Percentiles rank a stretch among this genome's conserved stretches.
Evolutionary conservation across 2,888 invertebrate species (phyloP).

Genomic region (Actias luna): DNA sequence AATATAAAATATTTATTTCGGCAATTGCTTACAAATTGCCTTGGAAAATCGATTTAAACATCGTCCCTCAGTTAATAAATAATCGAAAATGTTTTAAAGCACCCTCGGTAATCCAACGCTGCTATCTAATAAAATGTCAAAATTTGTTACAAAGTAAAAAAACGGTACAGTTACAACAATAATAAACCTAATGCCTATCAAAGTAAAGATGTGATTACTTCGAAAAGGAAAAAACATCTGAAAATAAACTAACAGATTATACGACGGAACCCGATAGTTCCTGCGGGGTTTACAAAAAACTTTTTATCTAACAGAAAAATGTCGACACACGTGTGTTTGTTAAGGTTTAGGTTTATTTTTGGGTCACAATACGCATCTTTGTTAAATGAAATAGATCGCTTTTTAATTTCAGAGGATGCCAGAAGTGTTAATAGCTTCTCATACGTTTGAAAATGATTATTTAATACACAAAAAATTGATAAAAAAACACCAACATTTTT

Average conservation of each 20-base stretch:
- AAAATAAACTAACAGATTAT: slow-evolving; percentile 57
- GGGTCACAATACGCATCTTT: neutral
- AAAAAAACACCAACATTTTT: too few relatives aligned
- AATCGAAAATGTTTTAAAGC: slow-evolving; percentile 34
- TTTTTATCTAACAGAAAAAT: slow-evolving; percentile 39
- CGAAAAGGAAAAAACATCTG: slow-evolving; percentile 8
- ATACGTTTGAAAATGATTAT: neutral
- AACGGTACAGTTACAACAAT: neutral
- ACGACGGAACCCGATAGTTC: slow-evolving; percentile 58
- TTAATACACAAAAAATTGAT: neutral
- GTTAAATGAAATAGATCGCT: neutral
- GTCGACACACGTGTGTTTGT: slow-evolving; percentile 43
- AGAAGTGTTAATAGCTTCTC: neutral
- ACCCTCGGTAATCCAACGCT: slow-evolving; percentile 43
- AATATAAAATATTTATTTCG: neutral
- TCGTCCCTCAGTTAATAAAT: neutral
- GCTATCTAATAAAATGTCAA: slow-evolving; percentile 48
- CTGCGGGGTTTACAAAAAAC: slow-evolving; percentile 37
- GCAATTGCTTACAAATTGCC: neutral
- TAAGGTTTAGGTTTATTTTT: slow-evolving; percentile 19
- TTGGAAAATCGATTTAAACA: slow-evolving; percentile 3
- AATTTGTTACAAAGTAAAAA: slow-evolving; percentile 36
- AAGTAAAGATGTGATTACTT: slow-evolving; percentile 8
- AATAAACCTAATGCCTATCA: neutral
- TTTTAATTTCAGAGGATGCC: neutral